Evolutionary conservation across 2,888 invertebrate genomes (phyloP), one percentile per base, ranked within the genome.

Genomic region (Scaptodrosophila latifasciaeformis): DNA sequence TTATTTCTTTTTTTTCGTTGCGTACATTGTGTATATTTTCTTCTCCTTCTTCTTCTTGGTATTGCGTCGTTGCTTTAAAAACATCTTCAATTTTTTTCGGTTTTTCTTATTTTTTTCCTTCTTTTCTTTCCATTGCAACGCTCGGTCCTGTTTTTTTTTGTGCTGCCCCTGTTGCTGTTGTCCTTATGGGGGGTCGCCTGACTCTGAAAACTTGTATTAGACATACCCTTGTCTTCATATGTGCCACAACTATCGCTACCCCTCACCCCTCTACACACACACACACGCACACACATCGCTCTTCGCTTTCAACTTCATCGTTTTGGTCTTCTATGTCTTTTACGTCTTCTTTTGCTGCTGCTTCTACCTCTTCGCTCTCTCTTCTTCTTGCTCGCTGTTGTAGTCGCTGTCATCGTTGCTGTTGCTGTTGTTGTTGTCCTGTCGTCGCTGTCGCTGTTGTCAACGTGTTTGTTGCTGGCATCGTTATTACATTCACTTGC

Each of bases 191-290:
- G 4, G 44, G 13, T 13, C n/a, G n/a, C 2, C n/a, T 45, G 17
- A 15, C 2, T n/a, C 37, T 39, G n/a, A n/a, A n/a, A 75, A 66
- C 76, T 79, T 74, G 74, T 76, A 76, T 79, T 72, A 76, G 79
- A 79, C 74, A 74, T 79, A 72, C 79, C 76, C 80, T 74, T 79
- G 74, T 74, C 80, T 76, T 79, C 74, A 71, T 71, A 76, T 76
- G 78, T 70, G 71, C 71, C 71, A 75, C 78, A 78, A 72, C 66
- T 72, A 71, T 70, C 59, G 59, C 57, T 58, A 39, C 17, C 50
- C 12, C 37, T 35, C 45, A 19, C 3, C 9, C 17, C 24, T 12
- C n/a, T 12, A 35, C 19, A 2, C 15, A 7, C n/a, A 19, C 10
- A 21, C 4, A 15, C 18, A 6, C n/a, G 18, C 3, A 31, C 6